Evolutionary conservation across 2,888 invertebrate genomes (phyloP), one percentile per base, ranked within the genome.

Genomic region (Hofmannophila pseudospretella): DNA sequence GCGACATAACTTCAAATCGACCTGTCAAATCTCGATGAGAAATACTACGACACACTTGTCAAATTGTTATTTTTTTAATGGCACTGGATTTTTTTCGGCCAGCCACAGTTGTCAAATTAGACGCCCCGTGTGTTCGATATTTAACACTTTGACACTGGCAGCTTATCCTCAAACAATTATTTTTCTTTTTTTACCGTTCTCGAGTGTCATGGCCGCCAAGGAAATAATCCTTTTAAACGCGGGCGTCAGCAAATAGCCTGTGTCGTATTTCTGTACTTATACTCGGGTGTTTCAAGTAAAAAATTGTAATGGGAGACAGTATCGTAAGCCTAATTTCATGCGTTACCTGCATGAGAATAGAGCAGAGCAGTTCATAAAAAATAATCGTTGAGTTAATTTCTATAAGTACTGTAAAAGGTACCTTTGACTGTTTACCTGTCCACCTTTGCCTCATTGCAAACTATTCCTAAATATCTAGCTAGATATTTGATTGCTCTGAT

Each of bases 101-200:
- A 68, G 70, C 65, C 67, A 61, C 75, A 69, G 70, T 73, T 78
- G 86, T 86, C 84, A 84, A 82, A 84, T 84, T 81, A 81, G 82
- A 79, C 75, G 61, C 64, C 34, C 23, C 60, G 65, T 72, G 69
- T 69, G 79, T 81, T 81, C 82, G 82, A 86, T 82, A 84, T 85
- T 86, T 86, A 86, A 86, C 85, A 85, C 85, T 84, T 85, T 85
- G 85, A 85, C 85, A 81, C 85, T 80, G 85, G 74, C 80, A 79
- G 78, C 77, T 86, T 82, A 86, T 85, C 85, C 81, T 56, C 65
- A 59, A 67, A 72, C 77, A 77, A 77, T 74, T 72, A 75, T 76
- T 79, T 61, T 53, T 51, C 41, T 44, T 69, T 67, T 74, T 74
- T 59, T 53, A 48, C 61, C 58, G 62, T 59, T 68, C 71, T 79